These are phyloP conservation scores for Bucco capensis DNA, from an alignment of 2,113 vertebrate species.

Conservation along the genomic window DNA sequence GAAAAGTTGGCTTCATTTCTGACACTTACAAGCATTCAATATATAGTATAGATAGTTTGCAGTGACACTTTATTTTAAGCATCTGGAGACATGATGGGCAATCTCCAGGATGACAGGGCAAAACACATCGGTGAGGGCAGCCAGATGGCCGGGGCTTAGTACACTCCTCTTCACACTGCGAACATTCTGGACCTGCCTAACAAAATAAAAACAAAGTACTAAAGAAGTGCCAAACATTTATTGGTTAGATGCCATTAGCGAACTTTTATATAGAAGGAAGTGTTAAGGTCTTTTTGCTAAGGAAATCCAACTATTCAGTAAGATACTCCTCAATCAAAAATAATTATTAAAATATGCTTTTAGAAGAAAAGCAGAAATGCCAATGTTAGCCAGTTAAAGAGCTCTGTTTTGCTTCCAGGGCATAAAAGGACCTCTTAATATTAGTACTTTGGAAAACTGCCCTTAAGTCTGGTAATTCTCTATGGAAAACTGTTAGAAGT, in stretches of 20 bases:
- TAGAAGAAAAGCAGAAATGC: background rate
- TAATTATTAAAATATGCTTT: background rate
- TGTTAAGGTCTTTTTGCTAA: background rate
- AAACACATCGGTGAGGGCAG: conserved; percentile 81
- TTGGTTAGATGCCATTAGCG: background rate
- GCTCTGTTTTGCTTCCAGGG: background rate
- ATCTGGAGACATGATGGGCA: conserved; percentile 83
- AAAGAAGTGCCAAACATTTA: background rate
- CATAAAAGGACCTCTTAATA: background rate
- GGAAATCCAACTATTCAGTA: background rate
- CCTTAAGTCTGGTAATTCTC: background rate
- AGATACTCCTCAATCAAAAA: background rate
- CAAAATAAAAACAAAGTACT: conserved; percentile 10
- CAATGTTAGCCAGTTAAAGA: background rate
- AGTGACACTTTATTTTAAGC: conserved; percentile 86
- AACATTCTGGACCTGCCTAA: conserved; percentile 81
- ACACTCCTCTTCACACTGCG: conserved; percentile 81
- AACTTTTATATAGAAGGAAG: background rate
- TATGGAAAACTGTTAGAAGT: background rate
- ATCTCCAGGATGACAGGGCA: conserved; percentile 80
- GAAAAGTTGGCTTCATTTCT: background rate
- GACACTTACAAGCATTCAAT: conserved; percentile 83
- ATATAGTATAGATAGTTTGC: conserved; percentile 80
- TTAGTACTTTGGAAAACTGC: background rate
- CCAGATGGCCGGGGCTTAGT: conserved; percentile 73